phyloP scores from a whole-genome alignment of 2,797 vertebrate genomes.

The Staurois parvus region DNA sequence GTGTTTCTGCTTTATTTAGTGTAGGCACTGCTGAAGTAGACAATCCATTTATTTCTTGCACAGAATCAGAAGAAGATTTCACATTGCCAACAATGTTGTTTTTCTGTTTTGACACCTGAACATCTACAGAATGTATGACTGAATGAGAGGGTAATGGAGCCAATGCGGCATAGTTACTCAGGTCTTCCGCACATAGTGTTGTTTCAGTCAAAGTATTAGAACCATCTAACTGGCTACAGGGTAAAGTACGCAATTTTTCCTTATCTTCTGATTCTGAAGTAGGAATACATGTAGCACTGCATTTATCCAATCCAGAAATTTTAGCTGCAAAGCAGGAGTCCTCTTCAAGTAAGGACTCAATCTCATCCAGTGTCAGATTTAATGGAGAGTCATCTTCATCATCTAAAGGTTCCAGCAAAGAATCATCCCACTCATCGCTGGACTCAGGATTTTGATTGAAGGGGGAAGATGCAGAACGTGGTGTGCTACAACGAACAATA shows the following conservation, averaged over 20 bases:
- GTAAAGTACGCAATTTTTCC: neutral
- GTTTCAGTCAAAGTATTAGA: neutral
- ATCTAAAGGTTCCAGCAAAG: conserved; percentile 69
- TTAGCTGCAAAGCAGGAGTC: conserved; percentile 59
- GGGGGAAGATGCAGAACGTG: conserved; percentile 1
- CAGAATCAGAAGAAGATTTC: neutral
- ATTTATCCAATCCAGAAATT: neutral
- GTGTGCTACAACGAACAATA: conserved; percentile 50
- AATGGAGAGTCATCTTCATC: conserved; percentile 70
- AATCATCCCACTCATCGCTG: conserved; percentile 64
- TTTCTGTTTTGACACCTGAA: neutral
- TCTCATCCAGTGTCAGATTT: conserved; percentile 71
- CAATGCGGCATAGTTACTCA: conserved; percentile 44
- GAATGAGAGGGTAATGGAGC: conserved; percentile 6
- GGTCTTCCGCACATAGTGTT: neutral
- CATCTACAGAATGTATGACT: neutral
- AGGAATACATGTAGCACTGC: neutral
- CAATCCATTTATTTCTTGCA: too few species aligned
- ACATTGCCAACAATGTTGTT: neutral
- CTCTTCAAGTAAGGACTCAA: conserved; percentile 73
- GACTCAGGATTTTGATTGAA: neutral
- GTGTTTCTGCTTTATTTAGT: neutral
- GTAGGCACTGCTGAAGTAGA: neutral
- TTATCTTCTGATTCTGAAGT: neutral
- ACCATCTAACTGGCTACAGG: neutral